phyloP scores from a whole-genome alignment of 2,888 invertebrate genomes.

The Lycaena phlaeas region DNA sequence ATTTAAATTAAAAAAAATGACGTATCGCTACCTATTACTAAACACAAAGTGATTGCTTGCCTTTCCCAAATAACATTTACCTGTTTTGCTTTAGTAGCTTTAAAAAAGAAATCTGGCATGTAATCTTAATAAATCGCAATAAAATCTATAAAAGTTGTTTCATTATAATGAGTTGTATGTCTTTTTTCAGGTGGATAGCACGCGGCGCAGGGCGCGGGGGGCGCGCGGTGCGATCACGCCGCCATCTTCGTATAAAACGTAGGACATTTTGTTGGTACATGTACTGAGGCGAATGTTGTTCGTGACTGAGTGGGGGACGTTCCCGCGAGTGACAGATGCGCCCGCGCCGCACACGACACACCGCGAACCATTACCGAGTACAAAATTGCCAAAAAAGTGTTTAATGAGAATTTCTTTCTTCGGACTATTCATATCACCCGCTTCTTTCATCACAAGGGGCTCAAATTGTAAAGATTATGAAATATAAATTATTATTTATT shows the following conservation, averaged over 20 bases:
- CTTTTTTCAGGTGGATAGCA: conserved; percentile 41
- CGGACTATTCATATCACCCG: conserved; percentile 22
- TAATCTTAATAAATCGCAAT: no score
- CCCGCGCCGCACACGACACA: conserved; percentile 36
- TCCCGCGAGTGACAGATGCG: conserved; percentile 33
- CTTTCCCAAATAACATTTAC: no score
- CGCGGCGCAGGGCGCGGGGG: conserved; percentile 37
- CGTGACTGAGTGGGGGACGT: conserved; percentile 47
- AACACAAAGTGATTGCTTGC: no score
- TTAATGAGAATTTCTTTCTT: conserved; percentile 33
- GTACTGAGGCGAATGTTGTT: conserved; percentile 62
- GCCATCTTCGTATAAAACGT: conserved; percentile 41
- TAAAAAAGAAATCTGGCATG: no score
- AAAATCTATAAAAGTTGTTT: no score
- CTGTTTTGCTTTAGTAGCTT: no score
- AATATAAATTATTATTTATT: conserved; percentile 2
- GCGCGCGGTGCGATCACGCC: conserved; percentile 27
- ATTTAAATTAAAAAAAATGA: no score
- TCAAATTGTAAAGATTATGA: conserved; percentile 7
- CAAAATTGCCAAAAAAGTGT: conserved; percentile 70
- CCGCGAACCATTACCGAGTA: conserved; percentile 57
- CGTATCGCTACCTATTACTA: no score
- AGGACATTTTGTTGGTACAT: conserved; percentile 69
- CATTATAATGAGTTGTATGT: no score
- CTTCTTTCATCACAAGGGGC: conserved; percentile 19